Base-by-base conservation (phyloP, 2,888 invertebrate species). In the Mythimna pallens region DNA sequence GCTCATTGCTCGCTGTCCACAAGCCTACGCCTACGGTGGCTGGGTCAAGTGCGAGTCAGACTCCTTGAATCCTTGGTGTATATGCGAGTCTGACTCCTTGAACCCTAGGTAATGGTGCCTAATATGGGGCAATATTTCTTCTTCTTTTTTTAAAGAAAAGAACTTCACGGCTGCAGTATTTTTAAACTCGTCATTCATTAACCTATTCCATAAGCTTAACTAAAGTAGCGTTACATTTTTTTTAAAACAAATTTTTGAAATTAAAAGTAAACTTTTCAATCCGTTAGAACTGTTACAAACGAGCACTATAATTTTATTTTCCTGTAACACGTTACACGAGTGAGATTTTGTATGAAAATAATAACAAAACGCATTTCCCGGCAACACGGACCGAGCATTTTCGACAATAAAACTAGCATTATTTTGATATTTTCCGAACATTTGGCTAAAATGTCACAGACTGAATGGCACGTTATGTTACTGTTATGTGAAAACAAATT, bases 341-440 rank as follows among this genome's bases (percentile, higher is more conserved):
- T 40, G 70, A 64, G 65, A 54, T 65, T 76, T 47, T 52, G 62
- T 64, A 22, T n/a, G 25, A 70, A 55, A 76, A 65, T 65, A 65
- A 70, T 76, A 70, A 57, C 55, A 62, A 52, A 47, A 70, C 55
- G 65, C 17, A 65, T 63, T 63, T 58, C 3, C 52, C 43, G 7
- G 52, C n/a, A 57, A 65, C 61, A 52, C 64, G 14, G 50, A 55
- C 17, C 65, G 74, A 36, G 34, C n/a, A 57, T 65, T 77, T 65
- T 57, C 36, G n/a, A 30, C 43, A 40, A 30, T 77, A 57, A 65
- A 65, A 54, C 77, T 22, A 62, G 9, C 25, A 52, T 65, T 76
- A 76, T 65, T 76, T 50, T 76, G 59, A 61, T 74, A 75, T 74
- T 75, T 66, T 36, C 61, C 10, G 9, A 55, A 67, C 36, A 75